Evolutionary conservation across 2,888 invertebrate genomes (phyloP), one percentile per base, ranked within the genome.

Genomic region (Thysanoteuthis rhombus): DNA sequence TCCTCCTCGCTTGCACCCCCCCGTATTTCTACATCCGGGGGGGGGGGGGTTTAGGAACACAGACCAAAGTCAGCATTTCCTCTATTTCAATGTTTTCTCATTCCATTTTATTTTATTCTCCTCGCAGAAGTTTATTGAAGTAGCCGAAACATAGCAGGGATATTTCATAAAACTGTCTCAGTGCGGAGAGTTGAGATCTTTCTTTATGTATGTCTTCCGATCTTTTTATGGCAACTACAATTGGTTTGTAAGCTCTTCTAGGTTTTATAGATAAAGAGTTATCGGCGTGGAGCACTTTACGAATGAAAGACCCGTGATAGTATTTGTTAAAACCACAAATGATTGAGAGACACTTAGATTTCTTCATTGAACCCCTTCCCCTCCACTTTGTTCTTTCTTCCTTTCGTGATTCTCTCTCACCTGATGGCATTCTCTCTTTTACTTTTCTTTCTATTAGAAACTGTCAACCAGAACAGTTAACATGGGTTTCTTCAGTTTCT

Each of bases 211-310:
- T 32, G 32, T 58, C 58, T 75, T 36, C n/a, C n/a, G 36, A 75
- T 75, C n/a, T 36, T 75, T 75, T 75, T 75, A 75, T 75, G n/a
- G 75, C 19, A 12, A 19, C 75, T n/a, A 75, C 75, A 75, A 75
- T 75, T n/a, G 75, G 75, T 75, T 75, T 16, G 75, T 75, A 75
- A 36, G n/a, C n/a, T 75, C 75, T 36, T 75, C n/a, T 16, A 36
- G 75, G 75, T 75, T 75, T 75, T 75, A 75, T 75, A 75, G 75
- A 75, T 75, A 75, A 75, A 75, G 75, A 75, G 75, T 75, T 75
- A 75, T 75, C 19, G n/a, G 75, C 25, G 36, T 75, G 36, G 75
- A 75, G 75, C n/a, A n/a, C n/a, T 36, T 75, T 75, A 75, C n/a
- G n/a, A 75, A 75, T 75, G 16, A 75, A 75, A 75, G 75, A 75